Conservation (phyloP, 2,888 invertebrate genomes). For the Cryptophagus acutangulus region DNA sequence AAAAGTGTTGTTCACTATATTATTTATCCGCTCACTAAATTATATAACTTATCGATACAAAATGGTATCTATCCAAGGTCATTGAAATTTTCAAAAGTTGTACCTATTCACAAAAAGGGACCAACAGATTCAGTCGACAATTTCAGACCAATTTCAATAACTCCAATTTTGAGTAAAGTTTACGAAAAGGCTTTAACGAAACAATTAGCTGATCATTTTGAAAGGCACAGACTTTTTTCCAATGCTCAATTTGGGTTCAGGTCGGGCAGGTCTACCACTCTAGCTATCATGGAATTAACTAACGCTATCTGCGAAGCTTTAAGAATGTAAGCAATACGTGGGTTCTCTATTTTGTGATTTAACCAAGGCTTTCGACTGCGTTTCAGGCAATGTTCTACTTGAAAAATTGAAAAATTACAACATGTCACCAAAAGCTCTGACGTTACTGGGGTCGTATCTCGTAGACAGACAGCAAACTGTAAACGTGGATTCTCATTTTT, state of each 20-base stretch:
- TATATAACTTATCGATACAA: neutral
- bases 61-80: neutral
- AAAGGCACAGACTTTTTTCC: neutral
- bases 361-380: conserved; percentile 2
- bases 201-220: neutral
- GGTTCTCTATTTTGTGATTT: neutral
- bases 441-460: neutral
- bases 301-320: neutral
- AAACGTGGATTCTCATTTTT: neutral
- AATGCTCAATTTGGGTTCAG: neutral
- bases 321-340: neutral
- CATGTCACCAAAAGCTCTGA: neutral
- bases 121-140: neutral
- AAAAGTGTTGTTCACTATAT: conserved; percentile 1
- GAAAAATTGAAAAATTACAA: neutral
- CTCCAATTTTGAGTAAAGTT: neutral
- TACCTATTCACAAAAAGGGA: neutral
- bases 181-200: neutral
- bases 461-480: neutral
- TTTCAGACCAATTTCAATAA: neutral
- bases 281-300: neutral
- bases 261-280: neutral
- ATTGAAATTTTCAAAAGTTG: neutral
- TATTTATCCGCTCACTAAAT: conserved; percentile 1
- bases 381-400: neutral